A percentile compares a stretch with the other conserved stretches of the same genome.
Evolutionary conservation across 2,113 vertebrate species (phyloP).

Genomic region (Hippolais icterina): DNA sequence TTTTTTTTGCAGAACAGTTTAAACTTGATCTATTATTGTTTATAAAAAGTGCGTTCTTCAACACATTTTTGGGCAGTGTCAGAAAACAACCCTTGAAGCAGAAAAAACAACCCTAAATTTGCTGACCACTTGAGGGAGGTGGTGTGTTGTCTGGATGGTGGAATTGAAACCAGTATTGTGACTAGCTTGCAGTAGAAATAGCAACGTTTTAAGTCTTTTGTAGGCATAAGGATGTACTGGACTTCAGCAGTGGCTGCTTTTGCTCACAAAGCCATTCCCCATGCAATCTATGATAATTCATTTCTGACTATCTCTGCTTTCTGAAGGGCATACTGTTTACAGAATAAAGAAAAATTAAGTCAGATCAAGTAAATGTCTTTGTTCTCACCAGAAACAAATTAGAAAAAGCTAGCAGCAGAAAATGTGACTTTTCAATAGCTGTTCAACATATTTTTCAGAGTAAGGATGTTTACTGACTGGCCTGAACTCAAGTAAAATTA

Average conservation of each 20-base stretch:
- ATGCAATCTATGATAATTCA: neutral
- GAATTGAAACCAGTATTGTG: neutral
- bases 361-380: neutral
- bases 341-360: constrained; percentile 5
- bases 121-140: constrained; percentile 74
- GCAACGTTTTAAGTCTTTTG: constrained; percentile 32
- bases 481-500: constrained; percentile 45
- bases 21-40: neutral
- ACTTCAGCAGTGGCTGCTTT: constrained; percentile 5
- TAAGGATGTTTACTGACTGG: constrained; percentile 35
- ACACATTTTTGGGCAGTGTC: neutral
- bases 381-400: constrained; percentile 23
- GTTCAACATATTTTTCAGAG: constrained; percentile 28
- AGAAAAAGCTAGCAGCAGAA: neutral
- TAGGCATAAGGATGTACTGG: constrained; percentile 5
- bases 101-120: constrained; percentile 37
- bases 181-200: constrained; percentile 31
- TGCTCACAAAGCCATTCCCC: neutral
- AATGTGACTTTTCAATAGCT: neutral
- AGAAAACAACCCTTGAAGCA: constrained; percentile 16
- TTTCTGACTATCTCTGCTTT: constrained; percentile 1
- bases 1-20: neutral
- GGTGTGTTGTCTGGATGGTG: constrained; percentile 64
- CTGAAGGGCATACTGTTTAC: neutral
- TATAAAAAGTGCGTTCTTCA: neutral